Base-by-base conservation (phyloP, 2,797 vertebrate species). In the Heliangelus exortis region DNA sequence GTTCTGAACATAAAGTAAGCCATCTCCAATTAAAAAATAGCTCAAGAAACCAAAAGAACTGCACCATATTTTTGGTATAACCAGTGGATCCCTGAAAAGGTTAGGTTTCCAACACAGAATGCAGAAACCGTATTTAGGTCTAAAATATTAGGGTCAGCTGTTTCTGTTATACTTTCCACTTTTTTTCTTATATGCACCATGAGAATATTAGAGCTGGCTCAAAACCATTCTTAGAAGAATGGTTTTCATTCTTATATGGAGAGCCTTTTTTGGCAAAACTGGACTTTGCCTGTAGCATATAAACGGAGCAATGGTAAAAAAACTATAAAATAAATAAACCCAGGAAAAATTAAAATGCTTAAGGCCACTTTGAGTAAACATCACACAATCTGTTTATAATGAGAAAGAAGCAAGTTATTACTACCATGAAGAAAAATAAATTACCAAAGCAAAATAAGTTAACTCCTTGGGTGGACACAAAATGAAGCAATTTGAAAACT, bases 401-500 rank as follows among this genome's bases (percentile, higher is more conserved):
- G 31, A 65, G 28, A 61, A 67, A 85, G 39, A 92, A 95, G 82
- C 45, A 85, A 87, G 61, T 54, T 91, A 75, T 68, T 91, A 72
- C 36, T 17, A 83, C 33, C 31, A 74, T 75, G 84, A 82, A 85
- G 47, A 61, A 85, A 94, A 95, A 93, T 71, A 80, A 84, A 92
- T 78, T 89, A 74, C 34, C 16, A 72, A 74, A 85, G 25, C 36
- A 92, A 87, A 89, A 95, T 39, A 91, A 84, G 76, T 50, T 74
- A 61, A 68, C 10, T 89, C 22, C 23, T 85, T 83, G 19, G 28
- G 77, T 85, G 29, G 41, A 50, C n/a, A 51, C 76, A 72, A 92
- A 76, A 28, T 5, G 14, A 83, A 85, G 10, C 31, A 82, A 73
- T 54, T 79, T 13, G 34, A 63, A 85, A 94, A 69, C 34, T 59